phyloP scores from a whole-genome alignment of 2,113 vertebrate genomes.

The Glareola pratincola region DNA sequence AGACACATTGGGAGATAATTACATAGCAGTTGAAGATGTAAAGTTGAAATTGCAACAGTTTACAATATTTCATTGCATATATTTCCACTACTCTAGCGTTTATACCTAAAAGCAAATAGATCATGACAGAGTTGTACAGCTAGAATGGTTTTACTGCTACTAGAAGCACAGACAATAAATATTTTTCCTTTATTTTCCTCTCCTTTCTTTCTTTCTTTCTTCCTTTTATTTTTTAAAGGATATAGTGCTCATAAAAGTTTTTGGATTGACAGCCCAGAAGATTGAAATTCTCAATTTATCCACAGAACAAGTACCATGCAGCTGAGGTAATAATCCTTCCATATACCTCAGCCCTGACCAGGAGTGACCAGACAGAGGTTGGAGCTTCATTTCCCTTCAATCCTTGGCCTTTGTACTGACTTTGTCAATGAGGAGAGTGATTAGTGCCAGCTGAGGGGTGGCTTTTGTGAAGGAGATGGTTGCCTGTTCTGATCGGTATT shows the following conservation, averaged over 20 bases:
- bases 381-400: slow-evolving; percentile 13
- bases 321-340: slow-evolving; percentile 32
- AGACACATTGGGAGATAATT: not conserved
- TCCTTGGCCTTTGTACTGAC: slow-evolving; percentile 33
- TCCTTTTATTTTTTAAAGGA: not conserved
- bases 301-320: not conserved
- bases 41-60: slow-evolving; percentile 3
- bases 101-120: not conserved
- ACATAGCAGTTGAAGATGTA: not conserved
- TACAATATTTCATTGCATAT: not conserved
- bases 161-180: not conserved
- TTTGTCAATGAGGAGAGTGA: slow-evolving; percentile 15
- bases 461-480: not conserved
- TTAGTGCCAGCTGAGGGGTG: not conserved
- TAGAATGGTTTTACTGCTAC: not conserved
- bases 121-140: not conserved
- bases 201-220: not conserved
- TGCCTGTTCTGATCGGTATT: not conserved
- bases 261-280: slow-evolving; percentile 16
- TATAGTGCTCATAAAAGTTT: not conserved
- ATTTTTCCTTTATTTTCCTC: not conserved
- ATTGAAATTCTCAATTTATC: slow-evolving; percentile 55
- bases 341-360: slow-evolving; percentile 12
- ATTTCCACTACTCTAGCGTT: not conserved
- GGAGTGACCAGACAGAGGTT: not conserved